phyloP scores from a whole-genome alignment of 2,797 vertebrate genomes.

The Mergus octosetaceus region DNA sequence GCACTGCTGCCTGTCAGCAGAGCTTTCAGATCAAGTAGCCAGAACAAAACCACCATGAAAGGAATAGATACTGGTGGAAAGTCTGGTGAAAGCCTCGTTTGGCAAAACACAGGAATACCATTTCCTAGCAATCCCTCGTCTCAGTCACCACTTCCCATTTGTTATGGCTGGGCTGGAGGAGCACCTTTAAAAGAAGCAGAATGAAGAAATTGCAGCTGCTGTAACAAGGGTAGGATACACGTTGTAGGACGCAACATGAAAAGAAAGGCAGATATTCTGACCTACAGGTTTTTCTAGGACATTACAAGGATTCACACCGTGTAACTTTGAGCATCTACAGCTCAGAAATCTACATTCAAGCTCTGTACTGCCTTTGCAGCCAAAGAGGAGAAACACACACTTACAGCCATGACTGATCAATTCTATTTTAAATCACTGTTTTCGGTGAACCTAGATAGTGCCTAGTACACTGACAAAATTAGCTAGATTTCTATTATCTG shows the following conservation, averaged over 20 bases:
- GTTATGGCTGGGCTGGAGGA: background rate
- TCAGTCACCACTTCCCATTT: background rate
- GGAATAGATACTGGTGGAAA: background rate
- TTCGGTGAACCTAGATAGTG: background rate
- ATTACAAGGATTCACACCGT: background rate
- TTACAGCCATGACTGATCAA: background rate
- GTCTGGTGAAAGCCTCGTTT: background rate
- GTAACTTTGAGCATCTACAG: background rate
- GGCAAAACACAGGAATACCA: background rate
- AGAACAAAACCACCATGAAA: background rate
- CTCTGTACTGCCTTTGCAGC: background rate
- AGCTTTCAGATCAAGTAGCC: background rate
- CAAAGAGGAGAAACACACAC: background rate
- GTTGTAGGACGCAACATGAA: background rate
- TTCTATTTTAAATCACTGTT: background rate
- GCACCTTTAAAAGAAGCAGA: background rate
- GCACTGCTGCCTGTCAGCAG: background rate
- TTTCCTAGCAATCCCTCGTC: background rate
- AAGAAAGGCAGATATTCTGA: background rate
- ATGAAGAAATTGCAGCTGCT: background rate
- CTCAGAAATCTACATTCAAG: background rate
- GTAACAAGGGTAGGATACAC: rapidly evolving
- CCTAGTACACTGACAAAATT: background rate
- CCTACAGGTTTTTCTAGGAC: background rate
- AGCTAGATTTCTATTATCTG: background rate